These are phyloP conservation scores for Congeria kusceri DNA, from an alignment of 2,888 invertebrate species.

Conservation along the genomic window DNA sequence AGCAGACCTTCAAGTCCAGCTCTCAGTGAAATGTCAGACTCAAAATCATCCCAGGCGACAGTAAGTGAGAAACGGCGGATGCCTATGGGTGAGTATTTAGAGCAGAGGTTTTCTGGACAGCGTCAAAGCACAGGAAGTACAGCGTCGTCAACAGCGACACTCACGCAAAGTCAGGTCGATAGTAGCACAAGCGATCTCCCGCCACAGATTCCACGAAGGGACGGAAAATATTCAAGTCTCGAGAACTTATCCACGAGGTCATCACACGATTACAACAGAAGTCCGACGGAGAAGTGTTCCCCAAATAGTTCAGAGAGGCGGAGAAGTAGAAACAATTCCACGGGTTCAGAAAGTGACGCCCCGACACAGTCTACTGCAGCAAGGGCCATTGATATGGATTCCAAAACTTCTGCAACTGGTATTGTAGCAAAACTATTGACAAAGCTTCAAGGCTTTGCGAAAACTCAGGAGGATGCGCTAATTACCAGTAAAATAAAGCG, in stretches of 20 bases:
- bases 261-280: constrained; percentile 60
- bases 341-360: constrained; percentile 73
- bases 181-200: constrained; percentile 61
- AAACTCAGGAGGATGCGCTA: constrained; percentile 71
- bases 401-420: constrained; percentile 61
- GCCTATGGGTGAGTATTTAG: constrained; percentile 76
- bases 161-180: constrained; percentile 64
- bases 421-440: constrained; percentile 76
- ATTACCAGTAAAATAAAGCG: constrained; percentile 62
- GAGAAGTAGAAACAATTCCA: constrained; percentile 69
- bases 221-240: constrained; percentile 61
- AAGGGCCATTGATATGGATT: constrained; percentile 66
- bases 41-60: constrained; percentile 47
- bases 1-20: constrained; percentile 79
- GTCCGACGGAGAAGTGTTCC: constrained; percentile 68
- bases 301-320: constrained; percentile 65
- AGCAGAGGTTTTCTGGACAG: constrained; percentile 69
- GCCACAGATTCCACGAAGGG: constrained; percentile 63
- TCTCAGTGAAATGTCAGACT: constrained; percentile 65
- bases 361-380: constrained; percentile 56
- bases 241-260: constrained; percentile 65
- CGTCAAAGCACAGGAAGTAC: constrained; percentile 61
- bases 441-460: constrained; percentile 75
- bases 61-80: constrained; percentile 64
- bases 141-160: constrained; percentile 59